Evolutionary conservation across 2,113 vertebrate genomes (phyloP), one percentile per base, ranked within the genome.

Genomic region (Solenodon paradoxus): DNA sequence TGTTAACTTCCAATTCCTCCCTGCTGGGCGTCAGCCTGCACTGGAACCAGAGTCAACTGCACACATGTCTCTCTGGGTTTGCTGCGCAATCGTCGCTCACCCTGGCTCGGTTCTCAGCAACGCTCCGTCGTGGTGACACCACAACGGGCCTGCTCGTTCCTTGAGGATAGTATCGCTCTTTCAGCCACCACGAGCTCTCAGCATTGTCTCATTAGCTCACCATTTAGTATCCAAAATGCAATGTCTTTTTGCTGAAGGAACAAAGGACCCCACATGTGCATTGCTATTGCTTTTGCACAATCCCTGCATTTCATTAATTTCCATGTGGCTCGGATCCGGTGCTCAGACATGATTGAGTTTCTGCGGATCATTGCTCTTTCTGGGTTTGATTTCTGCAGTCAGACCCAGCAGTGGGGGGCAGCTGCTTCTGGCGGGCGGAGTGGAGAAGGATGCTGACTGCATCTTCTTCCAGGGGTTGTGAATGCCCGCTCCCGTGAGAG

Each of bases 81-180:
- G 3, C 47, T 35, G n/a, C 16, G 22, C 10, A 32, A 1, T 0
- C 4, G 16, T 16, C 40, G 0, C 0, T 3, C 8, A 2, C 30
- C 40, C 3, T 2, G 24, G 12, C 4, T 61, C 28, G 1, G 5
- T n/a, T n/a, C n/a, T n/a, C n/a, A n/a, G n/a, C n/a, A n/a, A n/a
- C n/a, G n/a, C n/a, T n/a, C n/a, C n/a, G n/a, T n/a, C n/a, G n/a
- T n/a, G n/a, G n/a, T n/a, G n/a, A n/a, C n/a, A n/a, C n/a, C n/a
- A n/a, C n/a, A 78, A 8, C 16, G 4, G 2, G 24, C 4, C 51
- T 13, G 16, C 1, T 17, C 15, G 2, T 5, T 7, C 15, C 32
- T 15, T 2, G 47, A 17, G 69, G n/a, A 42, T 0, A 1, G 8
- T 55, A 7, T 3, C 38, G 77, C 17, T 32, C 32, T 26, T 19